Evolutionary conservation across 2,113 vertebrate genomes (phyloP), one percentile per base, ranked within the genome.

Genomic region (Triplophysa dalaica): DNA sequence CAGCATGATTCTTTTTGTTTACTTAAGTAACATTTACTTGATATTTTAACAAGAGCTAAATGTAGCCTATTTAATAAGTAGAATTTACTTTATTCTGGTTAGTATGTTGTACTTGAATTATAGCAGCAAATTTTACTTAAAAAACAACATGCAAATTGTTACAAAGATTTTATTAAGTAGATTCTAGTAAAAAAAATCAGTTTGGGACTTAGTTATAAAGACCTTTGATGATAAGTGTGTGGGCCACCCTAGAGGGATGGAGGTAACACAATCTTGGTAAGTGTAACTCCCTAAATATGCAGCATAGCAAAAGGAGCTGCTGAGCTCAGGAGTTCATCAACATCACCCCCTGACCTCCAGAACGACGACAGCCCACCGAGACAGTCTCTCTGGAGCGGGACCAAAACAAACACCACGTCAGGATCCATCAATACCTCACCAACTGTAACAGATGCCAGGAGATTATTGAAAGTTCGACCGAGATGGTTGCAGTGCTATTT

Each of bases 181-280:
- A 29, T 29, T 29, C 26, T 24, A 1, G 24, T 24, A 24, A n/a
- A n/a, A n/a, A n/a, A n/a, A n/a, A n/a, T 24, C 24, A 24, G 24
- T 24, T 1, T 24, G 24, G 24, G 24, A 24, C 24, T 24, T 24
- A 24, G 24, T 24, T 24, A 24, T 24, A 24, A 85, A 65, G 81
- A 63, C 56, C 83, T 73, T 52, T 67, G 54, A 61, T 77, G 66
- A n/a, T 62, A 41, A 66, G 13, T 67, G 81, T 22, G 63, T 24
- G 4, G 78, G 21, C 8, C 29, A 41, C 7, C 29, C 26, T 61
- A 50, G 16, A 21, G 26, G 76, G 77, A 70, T 77, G 33, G 68
- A 45, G 83, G 88, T 88, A 89, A 89, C 80, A 72, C 70, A 82
- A 91, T 84, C 83, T 81, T 41, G 64, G 77, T 80, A 81, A 80